Base-by-base conservation (phyloP, 2,113 vertebrate genomes). In the Hyaena hyaena region DNA sequence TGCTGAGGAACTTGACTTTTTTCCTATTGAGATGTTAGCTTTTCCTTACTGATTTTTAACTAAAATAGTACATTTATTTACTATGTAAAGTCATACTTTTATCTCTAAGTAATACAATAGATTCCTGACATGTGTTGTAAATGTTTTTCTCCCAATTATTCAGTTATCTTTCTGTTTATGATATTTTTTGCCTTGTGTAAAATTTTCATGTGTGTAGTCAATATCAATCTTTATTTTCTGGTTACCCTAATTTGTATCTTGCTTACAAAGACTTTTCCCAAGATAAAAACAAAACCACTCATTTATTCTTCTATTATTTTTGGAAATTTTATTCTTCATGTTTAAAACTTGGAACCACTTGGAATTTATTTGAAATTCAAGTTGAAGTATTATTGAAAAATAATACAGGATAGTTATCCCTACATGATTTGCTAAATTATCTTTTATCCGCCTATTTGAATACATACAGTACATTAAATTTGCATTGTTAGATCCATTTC, bases 301-400 rank as follows among this genome's bases (percentile, higher is more conserved):
- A 35, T 79, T 86, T 61, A 76, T 50, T 55, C 50, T n/a, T 91
- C n/a, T 61, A 35, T 71, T 88, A 50, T 39, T 96, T 93, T 91
- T 91, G 7, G 33, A 92, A 76, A 58, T 71, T 86, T 66, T 7
- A 69, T 92, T 68, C 16, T 83, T 92, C 39, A 71, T 35, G 3
- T 77, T 53, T 88, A 43, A 88, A 65, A 91, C 24, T 88, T 81
- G n/a, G 48, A 82, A 16, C 39, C 79, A 26, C 63, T 83, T 84
- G 10, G 4, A 76, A 84, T 66, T 43, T 61, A 86, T 95, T 50
- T 91, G 61, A 77, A 71, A 94, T 82, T 65, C 4, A 31, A 10
- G 1, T 35, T 91, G 68, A 69, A 63, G 39, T 93, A 33, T n/a
- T 8, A 68, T 68, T 33, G 31, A 68, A 33, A 15, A 2, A 14